These are phyloP conservation scores for Nomada fabriciana DNA, from an alignment of 2,888 invertebrate genomes.

Conservation along the genomic window DNA sequence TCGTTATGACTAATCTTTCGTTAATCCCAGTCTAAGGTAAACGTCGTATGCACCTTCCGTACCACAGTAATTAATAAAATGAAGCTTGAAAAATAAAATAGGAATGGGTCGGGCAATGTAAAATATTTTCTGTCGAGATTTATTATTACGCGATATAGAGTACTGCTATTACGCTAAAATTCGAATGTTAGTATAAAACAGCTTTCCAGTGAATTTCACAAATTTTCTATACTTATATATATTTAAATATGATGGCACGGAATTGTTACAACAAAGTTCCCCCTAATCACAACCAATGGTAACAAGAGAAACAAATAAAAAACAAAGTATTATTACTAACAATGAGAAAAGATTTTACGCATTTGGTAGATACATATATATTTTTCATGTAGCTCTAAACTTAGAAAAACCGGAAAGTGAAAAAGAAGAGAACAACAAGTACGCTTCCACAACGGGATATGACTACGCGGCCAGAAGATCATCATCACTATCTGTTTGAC, in stretches of 20 bases:
- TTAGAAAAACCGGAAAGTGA: constrained; percentile 14
- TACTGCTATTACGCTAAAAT: not conserved
- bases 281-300: not conserved
- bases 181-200: not conserved
- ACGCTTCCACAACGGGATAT: not conserved
- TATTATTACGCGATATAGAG: not conserved
- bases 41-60: not conserved
- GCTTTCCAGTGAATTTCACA: not conserved
- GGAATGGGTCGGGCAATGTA: too few species aligned
- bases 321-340: not conserved
- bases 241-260: constrained; percentile 21
- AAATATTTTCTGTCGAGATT: too few species aligned
- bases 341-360: not conserved
- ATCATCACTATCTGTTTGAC: constrained; percentile 79
- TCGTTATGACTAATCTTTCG: not conserved
- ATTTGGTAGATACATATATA: constrained; percentile 3
- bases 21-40: not conserved
- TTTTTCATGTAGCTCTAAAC: not conserved
- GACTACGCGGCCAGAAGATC: constrained; percentile 75
- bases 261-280: not conserved
- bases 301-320: not conserved
- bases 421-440: not conserved
- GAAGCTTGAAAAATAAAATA: not conserved
- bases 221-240: not conserved
- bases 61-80: not conserved